phyloP scores from a whole-genome alignment of 1,140 invertebrate genomes.

The Homarus americanus region DNA sequence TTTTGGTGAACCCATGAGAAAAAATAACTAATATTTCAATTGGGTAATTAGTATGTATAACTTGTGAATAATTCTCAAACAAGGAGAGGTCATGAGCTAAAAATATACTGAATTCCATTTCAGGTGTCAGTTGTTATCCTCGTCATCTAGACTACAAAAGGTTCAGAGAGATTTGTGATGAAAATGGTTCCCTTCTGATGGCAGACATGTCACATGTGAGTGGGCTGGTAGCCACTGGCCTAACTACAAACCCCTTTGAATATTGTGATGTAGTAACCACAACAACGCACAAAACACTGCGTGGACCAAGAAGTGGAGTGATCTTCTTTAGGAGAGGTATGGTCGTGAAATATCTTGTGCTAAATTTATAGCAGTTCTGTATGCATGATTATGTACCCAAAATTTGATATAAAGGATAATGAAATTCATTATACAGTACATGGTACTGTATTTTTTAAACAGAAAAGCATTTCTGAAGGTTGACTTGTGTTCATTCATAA shows the following conservation, averaged over 20 bases:
- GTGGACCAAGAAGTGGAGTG: conserved; percentile 93
- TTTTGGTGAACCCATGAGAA: too few relatives aligned
- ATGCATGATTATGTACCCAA: too few relatives aligned
- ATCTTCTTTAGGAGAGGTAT: conserved; percentile 93
- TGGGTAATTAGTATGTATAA: too few relatives aligned
- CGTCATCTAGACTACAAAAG: conserved; percentile 86
- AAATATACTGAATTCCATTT: background rate
- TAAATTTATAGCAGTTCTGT: too few relatives aligned
- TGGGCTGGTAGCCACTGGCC: conserved; percentile 91
- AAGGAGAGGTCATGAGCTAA: background rate
- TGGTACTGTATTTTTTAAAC: too few relatives aligned
- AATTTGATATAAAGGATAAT: too few relatives aligned
- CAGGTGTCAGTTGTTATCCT: conserved; percentile 88
- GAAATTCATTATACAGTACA: too few relatives aligned
- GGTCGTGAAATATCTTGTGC: too few relatives aligned
- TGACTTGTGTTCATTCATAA: too few relatives aligned
- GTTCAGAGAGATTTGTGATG: conserved; percentile 93
- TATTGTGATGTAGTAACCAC: conserved; percentile 96
- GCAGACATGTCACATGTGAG: conserved; percentile 98
- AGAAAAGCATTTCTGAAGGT: too few relatives aligned
- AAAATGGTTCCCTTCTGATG: conserved; percentile 91
- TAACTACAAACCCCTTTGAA: conserved; percentile 94
- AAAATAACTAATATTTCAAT: too few relatives aligned
- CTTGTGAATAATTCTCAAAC: too few relatives aligned
- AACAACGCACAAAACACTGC: conserved; percentile 96